phyloP scores from a whole-genome alignment of 2,797 vertebrate species.

The Amphiprion clarkii region DNA sequence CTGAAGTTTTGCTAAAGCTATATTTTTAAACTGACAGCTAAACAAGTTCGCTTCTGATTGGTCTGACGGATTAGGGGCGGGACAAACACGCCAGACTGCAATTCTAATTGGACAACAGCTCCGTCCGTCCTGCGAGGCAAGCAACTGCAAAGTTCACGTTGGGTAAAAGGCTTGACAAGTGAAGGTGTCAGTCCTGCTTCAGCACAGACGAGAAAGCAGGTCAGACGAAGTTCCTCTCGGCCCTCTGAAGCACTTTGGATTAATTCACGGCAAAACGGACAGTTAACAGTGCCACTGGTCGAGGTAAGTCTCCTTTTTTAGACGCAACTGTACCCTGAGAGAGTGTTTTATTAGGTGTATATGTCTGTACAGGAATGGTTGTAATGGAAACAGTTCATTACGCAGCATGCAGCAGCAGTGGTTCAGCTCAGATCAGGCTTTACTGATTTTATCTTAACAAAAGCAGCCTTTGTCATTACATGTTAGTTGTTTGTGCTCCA shows the following conservation, averaged over 20 bases:
- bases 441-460: not conserved
- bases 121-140: not conserved
- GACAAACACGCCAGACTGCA: fast-evolving
- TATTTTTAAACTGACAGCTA: not conserved
- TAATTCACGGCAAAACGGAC: not conserved
- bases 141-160: not conserved
- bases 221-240: not conserved
- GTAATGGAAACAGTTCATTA: not conserved
- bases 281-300: not conserved
- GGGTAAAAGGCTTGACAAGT: not conserved
- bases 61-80: not conserved
- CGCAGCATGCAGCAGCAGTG: slow-evolving; percentile 41
- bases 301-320: slow-evolving; percentile 16
- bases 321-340: not conserved
- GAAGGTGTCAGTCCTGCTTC: fast-evolving
- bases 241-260: not conserved
- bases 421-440: not conserved
- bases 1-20: not conserved
- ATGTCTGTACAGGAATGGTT: not conserved
- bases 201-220: not conserved
- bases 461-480: not conserved
- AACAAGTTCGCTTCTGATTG: slow-evolving; percentile 32
- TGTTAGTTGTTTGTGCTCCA: not conserved
- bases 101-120: not conserved
- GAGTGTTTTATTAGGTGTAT: not conserved